Evolutionary conservation across 2,888 invertebrate species (phyloP).

Genomic region (Agrotis puta): DNA sequence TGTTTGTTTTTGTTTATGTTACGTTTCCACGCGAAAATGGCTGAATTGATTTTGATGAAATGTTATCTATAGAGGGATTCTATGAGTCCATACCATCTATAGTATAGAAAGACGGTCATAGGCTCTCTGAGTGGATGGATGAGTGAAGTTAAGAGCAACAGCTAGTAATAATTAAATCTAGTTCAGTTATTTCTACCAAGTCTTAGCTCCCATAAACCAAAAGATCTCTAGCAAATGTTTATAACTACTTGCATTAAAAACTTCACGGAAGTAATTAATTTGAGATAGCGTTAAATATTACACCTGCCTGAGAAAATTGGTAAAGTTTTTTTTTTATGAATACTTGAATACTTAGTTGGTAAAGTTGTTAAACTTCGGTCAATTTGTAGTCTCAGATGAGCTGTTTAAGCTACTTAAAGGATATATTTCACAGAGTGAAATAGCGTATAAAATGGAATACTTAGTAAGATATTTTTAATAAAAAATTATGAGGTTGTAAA

Average conservation of each 20-base stretch:
- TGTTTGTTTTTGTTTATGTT: no score
- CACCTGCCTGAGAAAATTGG: conserved; percentile 5
- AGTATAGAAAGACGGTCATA: no score
- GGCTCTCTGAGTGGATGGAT: no score
- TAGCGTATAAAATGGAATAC: neutral
- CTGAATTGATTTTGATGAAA: no score
- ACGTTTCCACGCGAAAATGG: no score
- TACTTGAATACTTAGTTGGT: conserved; percentile 17
- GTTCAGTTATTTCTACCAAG: neutral
- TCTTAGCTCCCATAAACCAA: conserved; percentile 11
- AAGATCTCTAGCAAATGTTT: conserved; percentile 15
- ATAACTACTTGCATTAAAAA: conserved; percentile 29
- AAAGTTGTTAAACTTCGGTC: conserved; percentile 19
- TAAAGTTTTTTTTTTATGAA: conserved; percentile 47
- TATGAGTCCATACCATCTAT: no score
- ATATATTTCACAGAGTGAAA: neutral
- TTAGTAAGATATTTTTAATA: neutral
- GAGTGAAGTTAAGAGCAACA: no score
- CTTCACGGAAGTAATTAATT: conserved; percentile 37
- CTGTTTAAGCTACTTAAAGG: conserved; percentile 4
- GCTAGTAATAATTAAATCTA: neutral
- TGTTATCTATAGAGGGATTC: no score
- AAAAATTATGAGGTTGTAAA: neutral
- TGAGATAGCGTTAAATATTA: conserved; percentile 25
- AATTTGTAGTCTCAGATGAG: conserved; percentile 15